Percentiles rank a stretch among this genome's conserved stretches.
Evolutionary conservation across 2,888 invertebrate genomes (phyloP).

Genomic region (Pseudococcus longispinus): DNA sequence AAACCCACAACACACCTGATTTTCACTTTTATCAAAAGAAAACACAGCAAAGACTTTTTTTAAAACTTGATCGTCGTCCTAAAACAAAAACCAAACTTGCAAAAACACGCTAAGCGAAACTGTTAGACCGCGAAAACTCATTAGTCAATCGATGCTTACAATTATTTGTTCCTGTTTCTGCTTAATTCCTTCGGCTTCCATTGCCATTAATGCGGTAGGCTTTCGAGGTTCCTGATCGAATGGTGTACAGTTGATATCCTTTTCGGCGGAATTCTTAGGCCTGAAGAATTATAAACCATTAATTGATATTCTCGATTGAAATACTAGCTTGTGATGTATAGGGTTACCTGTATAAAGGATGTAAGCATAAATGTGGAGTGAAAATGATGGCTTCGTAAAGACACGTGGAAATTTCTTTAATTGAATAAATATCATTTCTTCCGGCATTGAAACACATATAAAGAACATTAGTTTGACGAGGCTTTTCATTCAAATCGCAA

Average conservation of each 20-base stretch:
- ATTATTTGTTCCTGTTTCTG: conserved; percentile 70
- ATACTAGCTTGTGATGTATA: not conserved
- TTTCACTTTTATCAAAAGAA: conserved; percentile 64
- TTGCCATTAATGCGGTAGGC: conserved; percentile 74
- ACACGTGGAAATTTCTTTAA: conserved; percentile 93
- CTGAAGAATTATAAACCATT: conserved; percentile 58
- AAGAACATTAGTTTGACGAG: conserved; percentile 79
- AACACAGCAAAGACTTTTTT: conserved; percentile 65
- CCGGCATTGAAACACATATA: conserved; percentile 90
- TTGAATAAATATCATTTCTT: conserved; percentile 88
- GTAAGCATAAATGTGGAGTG: conserved; percentile 84
- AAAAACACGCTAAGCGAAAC: not conserved
- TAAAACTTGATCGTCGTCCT: conserved; percentile 64
- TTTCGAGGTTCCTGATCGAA: conserved; percentile 73
- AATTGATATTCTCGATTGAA: not conserved
- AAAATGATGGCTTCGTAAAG: conserved; percentile 92
- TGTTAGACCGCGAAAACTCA: not conserved
- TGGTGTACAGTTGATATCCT: conserved; percentile 77
- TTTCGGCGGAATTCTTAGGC: conserved; percentile 78
- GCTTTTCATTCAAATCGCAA: conserved; percentile 89
- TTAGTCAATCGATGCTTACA: conserved; percentile 63
- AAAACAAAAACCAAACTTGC: conserved; percentile 51
- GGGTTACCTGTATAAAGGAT: conserved; percentile 79
- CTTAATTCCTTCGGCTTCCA: conserved; percentile 76
- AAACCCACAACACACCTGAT: conserved; percentile 62